phyloP scores from a whole-genome alignment of 2,888 invertebrate species.

The Leucophenga montana region DNA sequence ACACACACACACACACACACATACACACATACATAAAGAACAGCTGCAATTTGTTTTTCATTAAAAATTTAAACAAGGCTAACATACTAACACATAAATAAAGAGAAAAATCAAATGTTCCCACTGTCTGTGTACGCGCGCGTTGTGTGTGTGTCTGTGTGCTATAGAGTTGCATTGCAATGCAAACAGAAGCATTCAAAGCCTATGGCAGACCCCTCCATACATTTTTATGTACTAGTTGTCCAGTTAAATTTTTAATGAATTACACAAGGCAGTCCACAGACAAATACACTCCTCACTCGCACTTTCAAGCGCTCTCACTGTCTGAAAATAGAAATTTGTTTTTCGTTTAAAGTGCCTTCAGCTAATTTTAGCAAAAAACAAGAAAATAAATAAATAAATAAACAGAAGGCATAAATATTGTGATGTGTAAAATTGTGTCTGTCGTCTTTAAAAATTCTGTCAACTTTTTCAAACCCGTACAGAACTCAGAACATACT shows the following conservation, averaged over 20 bases:
- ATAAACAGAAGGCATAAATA: background rate
- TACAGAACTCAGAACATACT: too few relatives aligned
- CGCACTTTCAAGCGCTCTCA: background rate
- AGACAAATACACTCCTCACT: slow-evolving; percentile 25
- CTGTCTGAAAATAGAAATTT: slow-evolving; percentile 8
- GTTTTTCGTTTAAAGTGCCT: background rate
- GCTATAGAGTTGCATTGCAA: slow-evolving; percentile 18
- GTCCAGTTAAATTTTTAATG: slow-evolving; percentile 41
- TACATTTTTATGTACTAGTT: slow-evolving; percentile 16
- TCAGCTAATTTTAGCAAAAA: slow-evolving; percentile 4
- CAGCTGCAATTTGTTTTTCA: slow-evolving; percentile 61
- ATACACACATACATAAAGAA: slow-evolving; percentile 20
- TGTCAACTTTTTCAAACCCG: too few relatives aligned
- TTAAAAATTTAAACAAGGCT: slow-evolving; percentile 66
- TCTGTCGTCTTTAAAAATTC: too few relatives aligned
- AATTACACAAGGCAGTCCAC: slow-evolving; percentile 30
- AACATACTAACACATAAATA: slow-evolving; percentile 44
- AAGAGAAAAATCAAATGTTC: slow-evolving; percentile 2
- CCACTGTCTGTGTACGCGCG: background rate
- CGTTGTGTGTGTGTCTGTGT: slow-evolving; percentile 3
- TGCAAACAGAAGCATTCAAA: slow-evolving; percentile 14
- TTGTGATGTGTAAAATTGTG: background rate
- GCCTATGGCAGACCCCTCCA: background rate
- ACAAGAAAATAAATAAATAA: background rate
- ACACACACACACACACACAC: background rate